Base-by-base conservation (phyloP, 2,888 invertebrate genomes). In the Drosophila cracens region DNA sequence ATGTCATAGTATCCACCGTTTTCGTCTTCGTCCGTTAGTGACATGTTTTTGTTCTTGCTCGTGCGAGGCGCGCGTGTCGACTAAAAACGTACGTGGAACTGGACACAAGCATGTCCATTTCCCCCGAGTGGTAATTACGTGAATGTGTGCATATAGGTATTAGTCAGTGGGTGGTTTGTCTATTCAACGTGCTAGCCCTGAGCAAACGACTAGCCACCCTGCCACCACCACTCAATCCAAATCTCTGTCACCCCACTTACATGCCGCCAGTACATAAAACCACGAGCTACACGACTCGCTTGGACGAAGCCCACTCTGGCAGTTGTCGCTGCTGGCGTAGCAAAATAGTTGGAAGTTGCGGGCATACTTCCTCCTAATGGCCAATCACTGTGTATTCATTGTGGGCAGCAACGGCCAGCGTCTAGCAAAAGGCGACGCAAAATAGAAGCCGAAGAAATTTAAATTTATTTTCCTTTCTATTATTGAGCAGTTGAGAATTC, bases 191-290 rank as follows among this genome's bases (percentile, higher is more conserved):
- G 49, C 21, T 46, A 25, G 46, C 52, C 40, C 57, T 56, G 64
- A 34, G 53, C 68, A 48, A 57, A 31, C 61, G 60, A 70, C 57
- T 54, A 62, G 61, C 46, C 76, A 59, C 51, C 53, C 49, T 33
- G 43, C 54, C 40, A 36, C 61, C 49, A 29, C 21, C 36, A 6
- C 29, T 18, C 25, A 54, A 21, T 31, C 53, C 52, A 72, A 83
- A 81, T 83, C 89, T 66, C 69, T 72, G 77, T 2, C 27, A 25
- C 18, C 52, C 71, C 77, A 90, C 87, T 90, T 88, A 87, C 87
- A 66, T 90, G 87, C 69, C 89, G 89, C 87, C 87, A 87, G 70
- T 88, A 86, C 87, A 87, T 90, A 65, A 83, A 87, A 40, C 87
- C 90, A 31, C 90, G 77, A 16, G 90, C 83, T 71, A 90, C 88